Evolutionary conservation across 1,140 invertebrate species (phyloP).

Genomic region (Eubasilissa regina): DNA sequence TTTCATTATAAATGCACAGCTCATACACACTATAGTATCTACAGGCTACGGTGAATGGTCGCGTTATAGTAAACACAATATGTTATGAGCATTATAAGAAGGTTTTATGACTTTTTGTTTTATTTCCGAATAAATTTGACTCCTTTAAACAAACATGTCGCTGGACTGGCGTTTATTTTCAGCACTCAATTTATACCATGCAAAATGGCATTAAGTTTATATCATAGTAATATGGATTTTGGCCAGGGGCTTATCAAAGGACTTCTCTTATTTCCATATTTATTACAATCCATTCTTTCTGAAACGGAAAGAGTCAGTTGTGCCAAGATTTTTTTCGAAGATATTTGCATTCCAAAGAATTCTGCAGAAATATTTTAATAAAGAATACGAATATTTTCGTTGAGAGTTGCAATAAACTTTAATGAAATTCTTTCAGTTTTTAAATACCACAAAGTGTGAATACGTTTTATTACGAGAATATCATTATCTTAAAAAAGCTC

Average conservation of each 20-base stretch:
- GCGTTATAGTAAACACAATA: too few species aligned
- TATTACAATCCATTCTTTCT: slow-evolving; percentile 11
- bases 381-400: slow-evolving; percentile 11
- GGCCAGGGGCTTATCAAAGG: slow-evolving; percentile 15
- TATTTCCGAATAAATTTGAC: too few species aligned
- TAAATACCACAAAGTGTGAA: neutral
- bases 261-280: slow-evolving; percentile 27
- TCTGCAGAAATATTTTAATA: slow-evolving; percentile 11
- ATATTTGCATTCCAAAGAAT: slow-evolving; percentile 37
- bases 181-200: neutral
- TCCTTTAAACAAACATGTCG: too few species aligned
- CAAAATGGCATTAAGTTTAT: neutral
- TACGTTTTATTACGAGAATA: too few species aligned
- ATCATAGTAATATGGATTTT: slow-evolving; percentile 6
- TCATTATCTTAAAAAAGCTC: too few species aligned
- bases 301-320: slow-evolving; percentile 14
- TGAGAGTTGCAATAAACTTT: neutral
- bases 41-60: too few species aligned
- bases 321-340: slow-evolving; percentile 32
- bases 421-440: neutral
- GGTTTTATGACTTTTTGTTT: too few species aligned
- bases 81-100: too few species aligned
- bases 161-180: too few species aligned
- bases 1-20: too few species aligned
- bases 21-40: too few species aligned